These are phyloP conservation scores for Phainopepla nitens DNA, from an alignment of 2,113 vertebrate genomes.

Conservation along the genomic window DNA sequence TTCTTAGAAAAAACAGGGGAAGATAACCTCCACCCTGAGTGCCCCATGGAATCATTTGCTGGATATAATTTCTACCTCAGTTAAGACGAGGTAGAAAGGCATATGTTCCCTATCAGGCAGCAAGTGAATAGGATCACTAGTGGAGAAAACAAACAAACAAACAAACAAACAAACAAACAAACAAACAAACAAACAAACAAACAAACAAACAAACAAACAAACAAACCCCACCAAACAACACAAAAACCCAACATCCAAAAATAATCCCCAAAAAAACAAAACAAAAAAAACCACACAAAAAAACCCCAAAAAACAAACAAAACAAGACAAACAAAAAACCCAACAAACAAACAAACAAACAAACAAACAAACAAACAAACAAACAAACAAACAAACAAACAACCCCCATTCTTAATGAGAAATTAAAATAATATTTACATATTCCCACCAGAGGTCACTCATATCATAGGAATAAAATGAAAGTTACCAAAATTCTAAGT, in stretches of 20 bases:
- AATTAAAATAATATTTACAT: not conserved
- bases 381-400: no score
- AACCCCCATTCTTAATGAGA: not conserved
- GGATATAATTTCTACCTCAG: not conserved
- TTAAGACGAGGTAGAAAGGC: not conserved
- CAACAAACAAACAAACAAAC: no score
- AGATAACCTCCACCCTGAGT: not conserved
- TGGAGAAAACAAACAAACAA: not conserved
- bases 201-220: no score
- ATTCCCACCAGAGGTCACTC: conserved; percentile 63
- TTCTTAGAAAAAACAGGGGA: not conserved
- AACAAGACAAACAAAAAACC: no score
- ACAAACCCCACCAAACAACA: no score
- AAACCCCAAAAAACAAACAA: no score
- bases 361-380: no score
- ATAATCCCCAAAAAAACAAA: no score
- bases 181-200: no score
- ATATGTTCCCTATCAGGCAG: not conserved
- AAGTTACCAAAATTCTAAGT: not conserved
- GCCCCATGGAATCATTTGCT: not conserved
- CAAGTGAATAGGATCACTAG: not conserved
- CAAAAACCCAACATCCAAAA: no score
- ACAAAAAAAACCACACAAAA: no score
- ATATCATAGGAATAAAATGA: not conserved
- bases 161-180: no score